Evolutionary conservation across 2,888 invertebrate genomes (phyloP), one percentile per base, ranked within the genome.

Genomic region (Oscheius sp.): DNA sequence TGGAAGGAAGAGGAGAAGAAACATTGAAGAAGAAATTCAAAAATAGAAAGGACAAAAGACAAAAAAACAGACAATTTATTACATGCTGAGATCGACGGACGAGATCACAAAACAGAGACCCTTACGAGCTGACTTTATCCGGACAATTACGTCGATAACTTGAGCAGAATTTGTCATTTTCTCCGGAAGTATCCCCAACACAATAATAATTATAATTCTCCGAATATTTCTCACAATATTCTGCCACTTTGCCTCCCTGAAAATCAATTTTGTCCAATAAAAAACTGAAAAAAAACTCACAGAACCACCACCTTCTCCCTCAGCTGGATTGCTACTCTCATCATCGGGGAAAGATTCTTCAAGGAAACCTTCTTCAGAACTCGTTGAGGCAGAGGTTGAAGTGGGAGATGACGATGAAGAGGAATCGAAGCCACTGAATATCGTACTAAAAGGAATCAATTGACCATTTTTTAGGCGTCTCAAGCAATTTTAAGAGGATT

Each of bases 201-300:
- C 82, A 82, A 61, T 74, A 82, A 46, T 75, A 82, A 37, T 76
- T 72, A 70, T 78, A 82, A 68, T 82, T 82, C 39, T 82, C 82
- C 0, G 72, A 69, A 58, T 79, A 82, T 23, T 75, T 74, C 8
- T 69, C 68, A 48, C 82, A 82, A 67, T 82, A 82, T 8, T 70
- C 71, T 10, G 70, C 65, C 8, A 80, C 74, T 31, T 34, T 29
- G 31, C 34, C 29, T 15, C 48, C 50, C 64, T 64, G 25, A 48
- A 64, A 42, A 2, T 42, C n/a, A 15, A 63, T 2, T 27, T 15
- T 27, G n/a, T 6, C 25, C 25, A 5, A n/a, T 27, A 12, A 31
- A 20, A 42, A 45, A 42, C 15, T n/a, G n/a, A n/a, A n/a, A 10
- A 31, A 1, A 6, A 6, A 63, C 63, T 2, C 1, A 37, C 64